Conservation (phyloP, 2,888 invertebrate genomes). For the Hydropsyche betteni region DNA sequence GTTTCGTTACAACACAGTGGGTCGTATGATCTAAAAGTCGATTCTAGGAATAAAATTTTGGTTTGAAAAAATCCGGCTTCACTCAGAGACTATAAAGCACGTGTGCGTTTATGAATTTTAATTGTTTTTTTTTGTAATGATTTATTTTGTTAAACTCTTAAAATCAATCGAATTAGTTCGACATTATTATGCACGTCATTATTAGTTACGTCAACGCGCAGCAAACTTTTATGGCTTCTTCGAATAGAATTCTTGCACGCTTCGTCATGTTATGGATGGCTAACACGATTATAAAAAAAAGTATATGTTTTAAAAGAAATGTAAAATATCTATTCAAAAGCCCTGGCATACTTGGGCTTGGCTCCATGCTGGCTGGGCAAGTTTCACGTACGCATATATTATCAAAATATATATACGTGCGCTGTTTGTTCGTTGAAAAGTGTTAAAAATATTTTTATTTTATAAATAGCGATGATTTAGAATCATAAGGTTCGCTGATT, state of each 20-base stretch:
- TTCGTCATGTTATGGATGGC: neutral
- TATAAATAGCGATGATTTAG: neutral
- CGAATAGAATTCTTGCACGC: neutral
- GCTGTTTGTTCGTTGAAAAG: neutral
- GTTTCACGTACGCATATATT: constrained; percentile 13
- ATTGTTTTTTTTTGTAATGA: neutral
- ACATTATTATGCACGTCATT: neutral
- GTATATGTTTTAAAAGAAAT: no score
- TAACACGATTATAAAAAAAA: no score
- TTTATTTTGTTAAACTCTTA: no score
- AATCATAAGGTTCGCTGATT: no score
- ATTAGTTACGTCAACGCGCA: no score
- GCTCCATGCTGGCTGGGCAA: constrained; percentile 39
- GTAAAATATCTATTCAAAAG: neutral
- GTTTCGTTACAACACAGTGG: neutral
- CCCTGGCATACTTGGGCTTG: constrained; percentile 36
- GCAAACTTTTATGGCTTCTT: neutral
- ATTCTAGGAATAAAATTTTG: constrained; percentile 34
- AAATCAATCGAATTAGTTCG: no score
- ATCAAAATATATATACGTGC: neutral
- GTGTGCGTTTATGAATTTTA: neutral
- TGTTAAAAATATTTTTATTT: neutral
- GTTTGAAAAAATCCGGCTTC: constrained; percentile 22
- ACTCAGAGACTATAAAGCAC: neutral
- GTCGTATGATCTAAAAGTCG: constrained; percentile 25